Percentiles rank a stretch among this genome's conserved stretches.
Evolutionary conservation across 2,113 vertebrate species (phyloP).

Genomic region (Aplodontia rufa): DNA sequence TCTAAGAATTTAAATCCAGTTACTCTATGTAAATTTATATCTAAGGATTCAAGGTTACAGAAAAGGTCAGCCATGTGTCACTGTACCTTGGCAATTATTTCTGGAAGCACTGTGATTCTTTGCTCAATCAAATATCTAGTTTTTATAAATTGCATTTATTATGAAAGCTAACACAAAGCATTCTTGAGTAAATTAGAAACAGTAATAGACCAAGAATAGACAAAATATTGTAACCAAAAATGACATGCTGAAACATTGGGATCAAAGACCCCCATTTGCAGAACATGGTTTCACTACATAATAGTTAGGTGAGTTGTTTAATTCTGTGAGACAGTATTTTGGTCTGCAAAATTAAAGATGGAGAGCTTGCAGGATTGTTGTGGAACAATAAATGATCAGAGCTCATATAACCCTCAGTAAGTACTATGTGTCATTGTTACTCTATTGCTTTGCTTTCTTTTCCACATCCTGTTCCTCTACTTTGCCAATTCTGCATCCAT

Average conservation of each 20-base stretch:
- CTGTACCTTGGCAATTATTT: background rate
- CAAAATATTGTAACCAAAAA: background rate
- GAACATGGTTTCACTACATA: background rate
- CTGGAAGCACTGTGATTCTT: background rate
- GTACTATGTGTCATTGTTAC: background rate
- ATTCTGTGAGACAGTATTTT: background rate
- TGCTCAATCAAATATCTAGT: conserved; percentile 9
- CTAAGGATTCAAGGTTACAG: conserved; percentile 10
- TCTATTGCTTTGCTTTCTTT: background rate
- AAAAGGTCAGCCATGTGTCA: background rate
- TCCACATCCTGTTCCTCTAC: too few species aligned
- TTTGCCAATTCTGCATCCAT: background rate
- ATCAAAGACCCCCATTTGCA: background rate
- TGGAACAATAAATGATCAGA: background rate
- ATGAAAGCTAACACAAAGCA: background rate
- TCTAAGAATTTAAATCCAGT: conserved; percentile 24
- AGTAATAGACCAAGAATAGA: background rate
- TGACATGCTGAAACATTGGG: background rate
- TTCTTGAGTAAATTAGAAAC: background rate
- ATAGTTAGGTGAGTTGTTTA: background rate
- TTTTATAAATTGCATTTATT: background rate
- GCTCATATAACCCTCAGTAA: background rate
- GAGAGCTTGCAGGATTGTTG: background rate
- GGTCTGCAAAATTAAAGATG: background rate
- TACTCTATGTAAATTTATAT: conserved; percentile 23